These are phyloP conservation scores for Oxystoma pomonae DNA, from an alignment of 2,888 invertebrate species.

Conservation along the genomic window DNA sequence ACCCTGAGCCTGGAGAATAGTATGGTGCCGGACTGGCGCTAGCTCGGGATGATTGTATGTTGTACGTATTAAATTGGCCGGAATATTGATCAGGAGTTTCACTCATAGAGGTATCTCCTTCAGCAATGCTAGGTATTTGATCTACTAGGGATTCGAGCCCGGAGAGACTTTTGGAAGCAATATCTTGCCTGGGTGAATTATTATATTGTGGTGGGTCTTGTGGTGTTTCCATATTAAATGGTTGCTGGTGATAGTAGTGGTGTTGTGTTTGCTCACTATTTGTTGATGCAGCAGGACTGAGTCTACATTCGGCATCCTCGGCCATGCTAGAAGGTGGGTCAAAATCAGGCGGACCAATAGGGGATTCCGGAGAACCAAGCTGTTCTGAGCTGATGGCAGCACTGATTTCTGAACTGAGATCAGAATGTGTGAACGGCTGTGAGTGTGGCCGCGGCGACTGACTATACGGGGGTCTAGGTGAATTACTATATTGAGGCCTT, in stretches of 20 bases:
- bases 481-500: conserved; percentile 39
- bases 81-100: conserved; percentile 44
- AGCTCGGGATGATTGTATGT: conserved; percentile 44
- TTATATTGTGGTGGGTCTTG: conserved; percentile 44
- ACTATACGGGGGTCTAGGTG: conserved; percentile 36
- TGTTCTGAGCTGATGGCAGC: conserved; percentile 71
- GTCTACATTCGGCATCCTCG: conserved; percentile 52
- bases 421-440: conserved; percentile 63
- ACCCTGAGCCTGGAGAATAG: conserved; percentile 42
- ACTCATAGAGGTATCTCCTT: conserved; percentile 53
- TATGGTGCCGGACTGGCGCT: conserved; percentile 45
- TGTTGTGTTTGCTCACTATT: conserved; percentile 44
- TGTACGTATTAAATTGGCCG: conserved; percentile 50
- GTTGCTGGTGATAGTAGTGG: conserved; percentile 37
- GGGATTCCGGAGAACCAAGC: conserved; percentile 64
- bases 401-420: conserved; percentile 72
- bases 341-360: conserved; percentile 64
- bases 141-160: conserved; percentile 86
- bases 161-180: conserved; percentile 80
- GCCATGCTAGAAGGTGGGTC: conserved; percentile 68
- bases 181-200: conserved; percentile 57
- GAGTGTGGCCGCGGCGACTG: conserved; percentile 48
- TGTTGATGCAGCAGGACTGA: conserved; percentile 48
- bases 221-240: conserved; percentile 42
- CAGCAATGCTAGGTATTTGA: conserved; percentile 85